Conservation (phyloP, 2,888 invertebrate species). For the Drosophila meridiana region DNA sequence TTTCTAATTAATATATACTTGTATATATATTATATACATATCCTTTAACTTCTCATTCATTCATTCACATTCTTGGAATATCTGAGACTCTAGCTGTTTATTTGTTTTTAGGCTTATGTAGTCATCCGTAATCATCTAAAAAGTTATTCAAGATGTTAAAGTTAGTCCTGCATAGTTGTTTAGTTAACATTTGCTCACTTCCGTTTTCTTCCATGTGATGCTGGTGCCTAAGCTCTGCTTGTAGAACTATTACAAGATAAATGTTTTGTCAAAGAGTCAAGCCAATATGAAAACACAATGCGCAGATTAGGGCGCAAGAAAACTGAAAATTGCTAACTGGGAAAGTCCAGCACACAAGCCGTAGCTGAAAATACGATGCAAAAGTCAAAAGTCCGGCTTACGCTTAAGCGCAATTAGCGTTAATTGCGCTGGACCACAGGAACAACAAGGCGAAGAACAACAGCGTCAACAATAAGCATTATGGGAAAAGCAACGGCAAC, state of each 20-base stretch:
- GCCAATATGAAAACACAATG: constrained; percentile 54
- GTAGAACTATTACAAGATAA: constrained; percentile 18
- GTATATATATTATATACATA: neutral
- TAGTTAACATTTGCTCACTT: constrained; percentile 13
- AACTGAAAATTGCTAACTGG: constrained; percentile 44
- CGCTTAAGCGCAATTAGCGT: constrained; percentile 73
- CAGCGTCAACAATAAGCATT: constrained; percentile 29
- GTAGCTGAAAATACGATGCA: constrained; percentile 71
- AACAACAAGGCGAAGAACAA: constrained; percentile 20
- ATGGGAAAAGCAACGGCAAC: constrained; percentile 20
- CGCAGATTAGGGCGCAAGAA: constrained; percentile 30
- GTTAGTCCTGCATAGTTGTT: neutral
- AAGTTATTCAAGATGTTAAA: constrained; percentile 7
- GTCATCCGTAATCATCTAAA: neutral
- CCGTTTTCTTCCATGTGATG: constrained; percentile 16
- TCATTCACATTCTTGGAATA: neutral
- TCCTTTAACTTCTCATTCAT: neutral
- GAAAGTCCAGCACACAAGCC: constrained; percentile 67
- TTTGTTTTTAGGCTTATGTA: neutral
- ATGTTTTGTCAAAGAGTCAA: constrained; percentile 60
- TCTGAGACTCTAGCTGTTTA: neutral
- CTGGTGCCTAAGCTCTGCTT: constrained; percentile 6
- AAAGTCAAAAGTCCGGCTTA: constrained; percentile 76
- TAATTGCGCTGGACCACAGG: constrained; percentile 63
- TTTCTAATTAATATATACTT: neutral